Evolutionary conservation across 2,888 invertebrate species (phyloP).

Genomic region (Xanthia togata): DNA sequence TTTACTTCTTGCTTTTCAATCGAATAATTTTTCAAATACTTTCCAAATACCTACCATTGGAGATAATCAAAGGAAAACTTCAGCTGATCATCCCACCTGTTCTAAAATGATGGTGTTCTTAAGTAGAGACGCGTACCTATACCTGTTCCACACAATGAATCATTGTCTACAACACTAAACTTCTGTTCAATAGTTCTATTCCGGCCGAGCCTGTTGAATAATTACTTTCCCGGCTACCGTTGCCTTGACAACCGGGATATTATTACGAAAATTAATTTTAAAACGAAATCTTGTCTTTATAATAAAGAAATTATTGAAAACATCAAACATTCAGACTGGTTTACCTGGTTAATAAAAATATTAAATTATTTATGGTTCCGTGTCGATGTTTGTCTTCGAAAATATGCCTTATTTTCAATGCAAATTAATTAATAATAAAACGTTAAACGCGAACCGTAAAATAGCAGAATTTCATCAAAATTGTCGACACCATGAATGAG

Average conservation of each 20-base stretch:
- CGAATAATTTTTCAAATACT: neutral
- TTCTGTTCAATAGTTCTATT: constrained; percentile 81
- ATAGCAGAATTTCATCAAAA: constrained; percentile 44
- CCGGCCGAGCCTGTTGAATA: constrained; percentile 76
- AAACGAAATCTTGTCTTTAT: constrained; percentile 8
- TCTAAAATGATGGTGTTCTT: constrained; percentile 59
- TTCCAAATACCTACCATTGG: neutral
- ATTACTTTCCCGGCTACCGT: constrained; percentile 80
- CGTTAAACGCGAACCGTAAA: constrained; percentile 27
- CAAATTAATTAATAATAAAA: constrained; percentile 36
- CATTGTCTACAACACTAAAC: constrained; percentile 83
- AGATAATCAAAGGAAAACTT: neutral
- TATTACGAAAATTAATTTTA: constrained; percentile 43
- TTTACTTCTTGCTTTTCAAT: neutral
- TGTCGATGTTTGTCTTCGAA: constrained; percentile 1
- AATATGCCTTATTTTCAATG: constrained; percentile 19
- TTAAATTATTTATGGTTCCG: neutral
- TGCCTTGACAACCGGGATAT: constrained; percentile 61
- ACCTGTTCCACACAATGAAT: constrained; percentile 82
- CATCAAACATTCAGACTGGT: neutral
- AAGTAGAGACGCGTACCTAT: constrained; percentile 66
- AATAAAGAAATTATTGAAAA: neutral
- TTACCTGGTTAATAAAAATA: neutral
- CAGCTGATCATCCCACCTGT: constrained; percentile 28
- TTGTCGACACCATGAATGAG: constrained; percentile 40